These are phyloP conservation scores for Caenorhabditis latens DNA, from an alignment of 1,140 invertebrate species.

Conservation along the genomic window DNA sequence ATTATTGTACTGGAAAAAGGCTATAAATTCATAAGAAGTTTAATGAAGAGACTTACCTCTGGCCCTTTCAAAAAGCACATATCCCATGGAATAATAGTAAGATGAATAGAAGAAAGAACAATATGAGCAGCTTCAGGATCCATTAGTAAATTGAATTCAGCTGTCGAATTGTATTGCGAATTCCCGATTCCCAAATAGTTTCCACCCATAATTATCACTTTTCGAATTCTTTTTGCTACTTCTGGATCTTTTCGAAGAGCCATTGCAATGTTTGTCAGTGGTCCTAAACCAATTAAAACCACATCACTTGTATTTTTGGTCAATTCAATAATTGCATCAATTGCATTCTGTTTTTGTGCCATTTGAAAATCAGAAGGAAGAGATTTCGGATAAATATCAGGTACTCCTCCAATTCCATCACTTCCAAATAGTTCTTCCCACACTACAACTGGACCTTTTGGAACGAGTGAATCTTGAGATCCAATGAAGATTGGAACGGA, in stretches of 20 bases:
- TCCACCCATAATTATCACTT: conserved; percentile 28
- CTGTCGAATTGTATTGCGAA: background rate
- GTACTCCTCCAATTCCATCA: conserved; percentile 45
- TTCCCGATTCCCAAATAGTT: conserved; percentile 20
- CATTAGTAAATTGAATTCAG: conserved; percentile 45
- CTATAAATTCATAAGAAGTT: background rate
- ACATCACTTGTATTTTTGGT: background rate
- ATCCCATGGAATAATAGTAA: conserved; percentile 30
- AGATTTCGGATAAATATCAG: background rate
- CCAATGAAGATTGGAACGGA: conserved; percentile 22
- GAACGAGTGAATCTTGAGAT: conserved; percentile 10
- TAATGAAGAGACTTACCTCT: background rate
- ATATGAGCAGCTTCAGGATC: conserved; percentile 34
- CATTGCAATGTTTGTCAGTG: conserved; percentile 30
- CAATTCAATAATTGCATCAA: conserved; percentile 6
- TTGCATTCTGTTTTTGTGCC: background rate
- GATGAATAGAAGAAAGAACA: conserved; percentile 19
- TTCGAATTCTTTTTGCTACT: background rate
- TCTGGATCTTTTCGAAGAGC: conserved; percentile 36
- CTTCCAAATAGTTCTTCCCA: conserved; percentile 27
- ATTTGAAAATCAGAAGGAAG: background rate
- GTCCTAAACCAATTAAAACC: conserved; percentile 9
- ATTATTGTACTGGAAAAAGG: conserved; percentile 2
- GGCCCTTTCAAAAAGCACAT: conserved; percentile 26
- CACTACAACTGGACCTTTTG: conserved; percentile 4